Conservation (phyloP, 92 coral and sea anemone species). For the Zoanthus solanderi region DNA sequence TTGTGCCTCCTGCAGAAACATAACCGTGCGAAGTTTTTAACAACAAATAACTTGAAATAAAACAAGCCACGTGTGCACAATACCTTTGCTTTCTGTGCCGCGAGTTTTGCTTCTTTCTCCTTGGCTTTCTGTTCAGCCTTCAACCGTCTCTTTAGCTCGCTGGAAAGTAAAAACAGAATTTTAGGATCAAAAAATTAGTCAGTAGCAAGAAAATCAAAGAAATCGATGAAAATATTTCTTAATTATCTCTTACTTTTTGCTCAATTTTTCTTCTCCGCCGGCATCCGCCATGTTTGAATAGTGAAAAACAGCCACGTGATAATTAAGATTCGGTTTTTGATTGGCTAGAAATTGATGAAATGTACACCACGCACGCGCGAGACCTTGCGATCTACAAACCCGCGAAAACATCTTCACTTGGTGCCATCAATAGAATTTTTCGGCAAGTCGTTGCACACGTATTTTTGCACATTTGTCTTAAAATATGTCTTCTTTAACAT, state of each 20-base stretch:
- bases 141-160: constrained; percentile 91
- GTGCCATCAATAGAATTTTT: not conserved
- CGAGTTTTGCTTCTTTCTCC: constrained; percentile 90
- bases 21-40: not conserved
- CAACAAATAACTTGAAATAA: not conserved
- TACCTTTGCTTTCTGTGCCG: constrained; percentile 68
- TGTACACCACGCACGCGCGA: constrained; percentile 74
- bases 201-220: not conserved
- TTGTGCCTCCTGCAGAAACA: constrained; percentile 49
- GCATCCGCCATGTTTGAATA: constrained; percentile 92
- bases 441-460: not conserved
- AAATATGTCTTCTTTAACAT: not conserved
- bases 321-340: constrained; percentile 49
- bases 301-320: constrained; percentile 62
- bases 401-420: constrained; percentile 56
- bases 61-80: constrained; percentile 38
- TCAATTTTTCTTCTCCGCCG: constrained; percentile 87
- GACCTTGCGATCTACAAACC: constrained; percentile 68
- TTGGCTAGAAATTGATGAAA: constrained; percentile 72
- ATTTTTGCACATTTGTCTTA: not conserved
- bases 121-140: constrained; percentile 97
- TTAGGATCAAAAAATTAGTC: not conserved
- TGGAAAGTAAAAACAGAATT: constrained; percentile 31
- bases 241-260: constrained; percentile 81
- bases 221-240: not conserved